Base-by-base conservation (phyloP, 2,888 invertebrate species). In the Melieria picta region DNA sequence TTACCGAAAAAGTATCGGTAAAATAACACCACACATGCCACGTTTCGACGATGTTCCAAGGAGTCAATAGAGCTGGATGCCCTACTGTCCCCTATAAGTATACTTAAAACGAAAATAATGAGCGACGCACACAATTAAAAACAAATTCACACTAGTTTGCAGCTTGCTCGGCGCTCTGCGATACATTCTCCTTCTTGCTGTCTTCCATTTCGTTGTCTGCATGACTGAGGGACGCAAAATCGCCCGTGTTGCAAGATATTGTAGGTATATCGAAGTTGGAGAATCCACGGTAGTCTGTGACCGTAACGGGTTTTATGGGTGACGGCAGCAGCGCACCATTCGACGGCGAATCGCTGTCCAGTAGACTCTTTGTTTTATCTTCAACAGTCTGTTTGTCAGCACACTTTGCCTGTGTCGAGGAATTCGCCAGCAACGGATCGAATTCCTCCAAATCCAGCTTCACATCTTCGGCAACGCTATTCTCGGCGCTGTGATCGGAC, bases 401-500 rank as follows among this genome's bases (percentile, higher is more conserved):
- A 61, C 64, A 55, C 4, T 11, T 6, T 3, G 71, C n/a, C 6
- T 66, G 10, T 46, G 58, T 52, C 11, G 67, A 16, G 3, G 57
- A 60, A 45, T 73, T 5, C 10, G 16, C 42, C 7, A 16, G 75
- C 81, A 86, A 77, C 1, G 87, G 87, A 83, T 87, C 88, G 69
- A 88, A 87, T 76, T 88, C 87, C 42, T 82, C 84, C 10, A 87
- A 78, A 73, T 84, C 84, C 1, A 84, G 71, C 74, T 84, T 88
- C 3, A 78, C 65, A 7, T 84, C 84, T 48, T 93, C 93, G 0
- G 91, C 90, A 43, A 90, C 87, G 77, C 92, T 93, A 80, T 92
- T 93, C 7, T 93, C 93, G 0, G 90, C 91, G 78, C 93, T 93
- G 56, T 92, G 87, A 84, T 93, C 93, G 4, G 93, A 93, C 72